phyloP scores from a whole-genome alignment of 2,888 invertebrate genomes.

The Philaethria dido region DNA sequence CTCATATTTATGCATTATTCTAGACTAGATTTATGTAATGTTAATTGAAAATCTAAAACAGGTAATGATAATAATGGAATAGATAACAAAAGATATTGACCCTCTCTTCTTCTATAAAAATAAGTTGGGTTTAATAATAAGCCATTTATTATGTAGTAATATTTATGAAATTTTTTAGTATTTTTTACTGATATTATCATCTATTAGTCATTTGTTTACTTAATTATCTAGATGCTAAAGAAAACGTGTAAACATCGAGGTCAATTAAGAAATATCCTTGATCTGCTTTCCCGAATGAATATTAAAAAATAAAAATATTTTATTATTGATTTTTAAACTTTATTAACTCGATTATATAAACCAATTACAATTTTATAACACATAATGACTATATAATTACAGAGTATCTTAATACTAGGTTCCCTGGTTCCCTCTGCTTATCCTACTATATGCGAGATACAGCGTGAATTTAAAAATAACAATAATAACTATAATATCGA shows the following conservation, averaged over 20 bases:
- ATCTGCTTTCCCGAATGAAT: neutral
- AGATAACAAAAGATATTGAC: no score
- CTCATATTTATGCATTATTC: no score
- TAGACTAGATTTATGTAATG: no score
- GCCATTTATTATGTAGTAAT: neutral
- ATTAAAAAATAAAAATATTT: neutral
- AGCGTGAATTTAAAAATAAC: no score
- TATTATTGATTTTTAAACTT: neutral
- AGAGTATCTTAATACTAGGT: no score
- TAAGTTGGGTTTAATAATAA: no score
- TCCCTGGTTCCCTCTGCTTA: no score
- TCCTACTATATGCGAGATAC: no score
- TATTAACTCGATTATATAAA: neutral
- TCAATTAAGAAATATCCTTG: constrained; percentile 5
- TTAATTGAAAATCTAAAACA: no score
- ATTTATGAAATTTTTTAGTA: neutral
- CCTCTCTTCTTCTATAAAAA: no score
- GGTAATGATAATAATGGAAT: no score
- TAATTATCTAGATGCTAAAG: neutral
- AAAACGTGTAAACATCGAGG: neutral
- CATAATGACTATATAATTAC: neutral
- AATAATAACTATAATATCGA: constrained; percentile 16
- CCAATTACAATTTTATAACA: neutral
- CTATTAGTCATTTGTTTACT: neutral
- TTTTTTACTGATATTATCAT: neutral